Conservation (phyloP, 2,888 invertebrate species). For the Agrotis clavis region DNA sequence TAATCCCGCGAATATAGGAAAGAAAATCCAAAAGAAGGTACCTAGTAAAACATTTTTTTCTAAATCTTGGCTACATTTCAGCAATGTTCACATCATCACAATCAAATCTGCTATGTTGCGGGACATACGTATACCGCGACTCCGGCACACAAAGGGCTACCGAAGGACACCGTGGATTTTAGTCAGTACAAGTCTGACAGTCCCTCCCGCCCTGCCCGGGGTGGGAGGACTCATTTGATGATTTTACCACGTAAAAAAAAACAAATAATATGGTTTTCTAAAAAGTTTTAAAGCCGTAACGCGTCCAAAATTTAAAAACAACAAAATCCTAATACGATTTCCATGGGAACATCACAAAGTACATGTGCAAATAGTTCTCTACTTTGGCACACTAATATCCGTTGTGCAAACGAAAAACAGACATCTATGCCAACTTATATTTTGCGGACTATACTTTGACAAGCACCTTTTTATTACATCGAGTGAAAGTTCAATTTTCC, state of each 20-base stretch:
- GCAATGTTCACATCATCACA: background rate
- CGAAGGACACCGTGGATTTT: no score
- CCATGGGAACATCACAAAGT: conserved; percentile 82
- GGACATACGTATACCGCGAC: no score
- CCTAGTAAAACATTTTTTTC: no score
- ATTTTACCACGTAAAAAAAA: no score
- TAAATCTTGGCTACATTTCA: background rate
- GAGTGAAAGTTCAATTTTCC: conserved; percentile 18
- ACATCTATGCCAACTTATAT: conserved; percentile 63
- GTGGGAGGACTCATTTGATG: no score
- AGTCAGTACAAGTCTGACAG: no score
- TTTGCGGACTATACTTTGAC: conserved; percentile 12
- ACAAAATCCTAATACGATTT: conserved; percentile 81
- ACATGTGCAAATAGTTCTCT: conserved; percentile 80
- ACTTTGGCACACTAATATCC: conserved; percentile 83
- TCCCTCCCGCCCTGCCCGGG: no score
- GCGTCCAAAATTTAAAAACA: conserved; percentile 70
- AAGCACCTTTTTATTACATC: conserved; percentile 6
- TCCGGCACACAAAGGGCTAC: no score
- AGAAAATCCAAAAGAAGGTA: no score
- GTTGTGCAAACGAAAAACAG: conserved; percentile 82
- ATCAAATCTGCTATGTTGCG: background rate
- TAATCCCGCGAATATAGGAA: no score
- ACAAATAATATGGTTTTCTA: no score
- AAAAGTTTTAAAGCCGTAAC: conserved; percentile 20